A percentile compares a stretch with the other conserved stretches of the same genome.
These are phyloP conservation scores for Cebidichthys violaceus DNA, from an alignment of 2,113 vertebrate species.

Conservation along the genomic window DNA sequence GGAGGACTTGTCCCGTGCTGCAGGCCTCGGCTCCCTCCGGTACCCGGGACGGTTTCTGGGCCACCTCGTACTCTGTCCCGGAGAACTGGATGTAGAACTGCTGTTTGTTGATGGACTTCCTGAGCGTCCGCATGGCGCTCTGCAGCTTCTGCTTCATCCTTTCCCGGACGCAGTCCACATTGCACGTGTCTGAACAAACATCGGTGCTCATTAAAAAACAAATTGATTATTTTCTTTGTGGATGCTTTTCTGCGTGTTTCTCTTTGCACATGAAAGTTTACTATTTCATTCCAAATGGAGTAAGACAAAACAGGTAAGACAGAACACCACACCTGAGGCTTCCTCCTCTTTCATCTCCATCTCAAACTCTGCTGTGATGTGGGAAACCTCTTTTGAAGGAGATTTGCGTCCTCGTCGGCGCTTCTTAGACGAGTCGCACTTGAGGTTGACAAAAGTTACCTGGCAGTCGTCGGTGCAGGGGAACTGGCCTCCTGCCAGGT, in stretches of 20 bases:
- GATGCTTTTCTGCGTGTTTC: neutral
- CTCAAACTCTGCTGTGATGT: conserved; percentile 94
- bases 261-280: neutral
- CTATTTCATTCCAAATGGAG: too few relatives aligned
- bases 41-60: conserved; percentile 87
- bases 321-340: conserved; percentile 85
- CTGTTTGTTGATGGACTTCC: conserved; percentile 95
- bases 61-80: conserved; percentile 93
- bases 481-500: conserved; percentile 82
- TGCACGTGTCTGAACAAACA: conserved; percentile 87
- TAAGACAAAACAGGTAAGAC: neutral
- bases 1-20: conserved; percentile 88
- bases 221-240: neutral
- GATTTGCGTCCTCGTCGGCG: conserved; percentile 92
- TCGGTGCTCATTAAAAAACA: neutral
- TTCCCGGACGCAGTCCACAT: conserved; percentile 90
- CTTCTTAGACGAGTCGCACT: conserved; percentile 97
- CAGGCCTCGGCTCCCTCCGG: conserved; percentile 86
- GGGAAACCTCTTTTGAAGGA: conserved; percentile 93
- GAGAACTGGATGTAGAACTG: conserved; percentile 96
- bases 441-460: conserved; percentile 93
- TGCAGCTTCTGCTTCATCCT: conserved; percentile 92
- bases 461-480: conserved; percentile 91
- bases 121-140: conserved; percentile 91
- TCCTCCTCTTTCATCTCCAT: conserved; percentile 93